These are phyloP conservation scores for Amiota communis DNA, from an alignment of 2,888 invertebrate species.

Conservation along the genomic window DNA sequence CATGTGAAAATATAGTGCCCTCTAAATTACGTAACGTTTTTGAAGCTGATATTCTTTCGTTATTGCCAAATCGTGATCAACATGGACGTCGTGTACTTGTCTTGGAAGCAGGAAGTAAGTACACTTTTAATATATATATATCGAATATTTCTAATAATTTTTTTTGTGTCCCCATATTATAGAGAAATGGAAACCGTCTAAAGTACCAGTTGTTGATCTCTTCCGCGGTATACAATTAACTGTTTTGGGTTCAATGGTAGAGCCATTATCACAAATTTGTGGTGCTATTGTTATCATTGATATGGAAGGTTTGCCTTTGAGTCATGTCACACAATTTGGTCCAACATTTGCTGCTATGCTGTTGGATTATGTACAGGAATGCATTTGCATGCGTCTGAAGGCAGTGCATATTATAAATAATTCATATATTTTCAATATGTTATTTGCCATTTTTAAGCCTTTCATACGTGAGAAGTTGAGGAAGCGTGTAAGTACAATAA, in stretches of 20 bases:
- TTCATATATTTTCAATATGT: conserved; percentile 88
- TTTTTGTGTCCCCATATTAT: conserved; percentile 46
- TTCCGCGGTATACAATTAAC: conserved; percentile 82
- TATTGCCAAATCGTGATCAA: conserved; percentile 81
- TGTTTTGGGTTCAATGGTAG: conserved; percentile 84
- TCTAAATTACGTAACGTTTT: conserved; percentile 78
- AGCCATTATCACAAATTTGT: conserved; percentile 84
- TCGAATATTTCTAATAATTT: not conserved
- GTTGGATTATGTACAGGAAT: conserved; percentile 85
- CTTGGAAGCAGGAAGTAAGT: conserved; percentile 81
- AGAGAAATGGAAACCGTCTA: conserved; percentile 85
- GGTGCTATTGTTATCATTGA: conserved; percentile 84
- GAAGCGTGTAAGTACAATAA: conserved; percentile 77
- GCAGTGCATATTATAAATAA: conserved; percentile 92
- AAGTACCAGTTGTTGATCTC: conserved; percentile 79
- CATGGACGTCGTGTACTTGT: conserved; percentile 81
- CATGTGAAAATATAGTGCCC: conserved; percentile 79
- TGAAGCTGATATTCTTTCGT: conserved; percentile 78
- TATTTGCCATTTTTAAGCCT: conserved; percentile 90
- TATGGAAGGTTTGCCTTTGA: conserved; percentile 82
- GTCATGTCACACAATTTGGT: conserved; percentile 84
- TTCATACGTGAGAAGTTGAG: conserved; percentile 88
- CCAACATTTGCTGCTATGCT: conserved; percentile 84
- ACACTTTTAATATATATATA: not conserved
- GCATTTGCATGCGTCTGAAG: conserved; percentile 87